phyloP scores from a whole-genome alignment of 2,797 vertebrate species.

The Cercopithecus petaurista region DNA sequence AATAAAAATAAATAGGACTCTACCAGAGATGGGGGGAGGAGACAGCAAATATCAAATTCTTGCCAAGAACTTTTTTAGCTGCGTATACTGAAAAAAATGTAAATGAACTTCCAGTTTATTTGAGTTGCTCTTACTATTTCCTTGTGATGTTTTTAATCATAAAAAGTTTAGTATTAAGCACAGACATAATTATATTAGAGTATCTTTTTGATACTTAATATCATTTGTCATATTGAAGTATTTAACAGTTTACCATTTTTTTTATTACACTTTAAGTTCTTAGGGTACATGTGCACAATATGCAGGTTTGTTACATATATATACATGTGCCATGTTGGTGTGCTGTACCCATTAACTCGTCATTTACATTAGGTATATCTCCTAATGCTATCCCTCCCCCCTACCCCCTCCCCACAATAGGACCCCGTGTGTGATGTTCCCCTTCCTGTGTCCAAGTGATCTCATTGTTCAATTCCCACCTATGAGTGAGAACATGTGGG shows the following conservation, averaged over 20 bases:
- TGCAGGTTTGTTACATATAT: too few relatives aligned
- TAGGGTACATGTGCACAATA: too few relatives aligned
- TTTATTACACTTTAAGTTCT: too few relatives aligned
- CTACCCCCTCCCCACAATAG: too few relatives aligned
- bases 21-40: fast-evolving
- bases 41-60: neutral
- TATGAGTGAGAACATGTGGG: too few relatives aligned
- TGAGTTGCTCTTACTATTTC: neutral
- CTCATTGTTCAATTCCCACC: too few relatives aligned
- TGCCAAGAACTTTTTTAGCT: neutral
- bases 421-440: too few relatives aligned
- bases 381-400: too few relatives aligned
- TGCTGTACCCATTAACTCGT: too few relatives aligned
- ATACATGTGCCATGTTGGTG: too few relatives aligned
- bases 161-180: neutral
- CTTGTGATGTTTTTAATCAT: neutral
- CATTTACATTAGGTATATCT: too few relatives aligned
- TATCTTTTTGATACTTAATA: neutral
- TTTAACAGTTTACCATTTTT: neutral
- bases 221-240: neutral
- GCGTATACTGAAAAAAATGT: neutral
- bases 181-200: neutral
- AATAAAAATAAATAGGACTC: neutral
- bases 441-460: too few relatives aligned
- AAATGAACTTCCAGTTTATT: neutral